Conservation (phyloP, 2,113 vertebrate genomes). For the Python bivittatus region DNA sequence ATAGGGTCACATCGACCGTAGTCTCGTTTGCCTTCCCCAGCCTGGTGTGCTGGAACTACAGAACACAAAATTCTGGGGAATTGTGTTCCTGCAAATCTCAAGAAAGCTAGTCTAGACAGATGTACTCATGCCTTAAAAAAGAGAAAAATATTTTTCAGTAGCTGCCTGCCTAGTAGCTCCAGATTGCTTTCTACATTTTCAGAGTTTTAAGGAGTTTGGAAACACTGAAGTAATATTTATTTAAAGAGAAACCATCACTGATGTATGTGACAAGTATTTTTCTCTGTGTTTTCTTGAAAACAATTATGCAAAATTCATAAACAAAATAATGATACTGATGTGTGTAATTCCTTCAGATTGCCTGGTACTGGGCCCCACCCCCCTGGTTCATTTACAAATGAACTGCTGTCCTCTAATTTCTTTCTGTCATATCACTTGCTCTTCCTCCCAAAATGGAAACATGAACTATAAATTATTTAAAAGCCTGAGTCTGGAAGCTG, state of each 20-base stretch:
- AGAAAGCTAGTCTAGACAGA: not conserved
- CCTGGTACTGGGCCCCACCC: not conserved
- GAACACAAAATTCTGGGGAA: not conserved
- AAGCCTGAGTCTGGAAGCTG: not conserved
- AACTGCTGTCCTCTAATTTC: not conserved
- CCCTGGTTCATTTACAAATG: slow-evolving; percentile 15
- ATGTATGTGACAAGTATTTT: not conserved
- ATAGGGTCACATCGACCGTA: not conserved
- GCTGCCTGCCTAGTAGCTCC: not conserved
- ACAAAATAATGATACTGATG: not conserved
- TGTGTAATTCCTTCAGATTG: not conserved
- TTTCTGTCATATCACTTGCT: not conserved
- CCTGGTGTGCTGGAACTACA: not conserved
- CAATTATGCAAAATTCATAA: not conserved
- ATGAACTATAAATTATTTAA: not conserved
- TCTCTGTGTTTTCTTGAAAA: not conserved
- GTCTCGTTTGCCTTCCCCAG: not conserved
- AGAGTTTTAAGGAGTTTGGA: not conserved
- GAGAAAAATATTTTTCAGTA: not conserved
- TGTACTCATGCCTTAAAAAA: not conserved
- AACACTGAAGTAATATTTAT: not conserved
- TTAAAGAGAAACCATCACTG: not conserved
- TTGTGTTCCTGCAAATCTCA: not conserved
- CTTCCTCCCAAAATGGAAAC: not conserved
- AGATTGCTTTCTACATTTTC: not conserved